phyloP scores from a whole-genome alignment of 2,888 invertebrate species.

The Agrotis exclamationis region DNA sequence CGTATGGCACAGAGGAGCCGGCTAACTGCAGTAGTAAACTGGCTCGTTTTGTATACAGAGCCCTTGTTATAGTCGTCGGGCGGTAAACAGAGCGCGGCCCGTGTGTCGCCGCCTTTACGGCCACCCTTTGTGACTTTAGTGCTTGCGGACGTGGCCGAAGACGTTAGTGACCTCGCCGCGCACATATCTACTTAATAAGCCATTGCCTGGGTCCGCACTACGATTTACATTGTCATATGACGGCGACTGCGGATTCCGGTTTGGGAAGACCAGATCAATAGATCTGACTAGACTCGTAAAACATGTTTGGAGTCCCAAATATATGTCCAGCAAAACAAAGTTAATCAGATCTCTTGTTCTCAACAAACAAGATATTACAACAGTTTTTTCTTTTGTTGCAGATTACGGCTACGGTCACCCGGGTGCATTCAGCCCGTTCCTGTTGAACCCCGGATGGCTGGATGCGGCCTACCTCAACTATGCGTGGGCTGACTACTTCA shows the following conservation, averaged over 20 bases:
- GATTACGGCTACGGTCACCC: slow-evolving; percentile 96
- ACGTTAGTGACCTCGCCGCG: slow-evolving; percentile 73
- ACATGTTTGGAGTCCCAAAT: slow-evolving; percentile 19
- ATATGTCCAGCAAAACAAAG: not conserved
- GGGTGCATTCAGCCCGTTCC: slow-evolving; percentile 94
- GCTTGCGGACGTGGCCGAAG: slow-evolving; percentile 81
- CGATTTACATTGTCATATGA: slow-evolving; percentile 39
- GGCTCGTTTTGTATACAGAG: slow-evolving; percentile 88
- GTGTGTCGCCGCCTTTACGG: slow-evolving; percentile 90
- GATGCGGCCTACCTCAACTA: slow-evolving; percentile 96
- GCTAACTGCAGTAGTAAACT: slow-evolving; percentile 89
- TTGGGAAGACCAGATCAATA: slow-evolving; percentile 29
- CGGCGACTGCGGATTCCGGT: slow-evolving; percentile 56
- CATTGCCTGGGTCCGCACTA: slow-evolving; percentile 57
- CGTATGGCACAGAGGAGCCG: slow-evolving; percentile 90
- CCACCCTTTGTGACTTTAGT: slow-evolving; percentile 85
- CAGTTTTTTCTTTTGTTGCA: slow-evolving; percentile 82
- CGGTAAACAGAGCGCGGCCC: slow-evolving; percentile 87
- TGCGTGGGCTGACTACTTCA: slow-evolving; percentile 94
- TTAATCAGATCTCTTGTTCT: slow-evolving; percentile 1
- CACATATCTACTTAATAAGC: slow-evolving; percentile 70
- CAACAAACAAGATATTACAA: slow-evolving; percentile 39
- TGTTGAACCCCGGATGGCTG: slow-evolving; percentile 96
- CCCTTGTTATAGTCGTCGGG: slow-evolving; percentile 87
- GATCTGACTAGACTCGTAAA: slow-evolving; percentile 41